These are phyloP conservation scores for Acestrorhynchus altus DNA, from an alignment of 2,797 vertebrate genomes.

Conservation along the genomic window DNA sequence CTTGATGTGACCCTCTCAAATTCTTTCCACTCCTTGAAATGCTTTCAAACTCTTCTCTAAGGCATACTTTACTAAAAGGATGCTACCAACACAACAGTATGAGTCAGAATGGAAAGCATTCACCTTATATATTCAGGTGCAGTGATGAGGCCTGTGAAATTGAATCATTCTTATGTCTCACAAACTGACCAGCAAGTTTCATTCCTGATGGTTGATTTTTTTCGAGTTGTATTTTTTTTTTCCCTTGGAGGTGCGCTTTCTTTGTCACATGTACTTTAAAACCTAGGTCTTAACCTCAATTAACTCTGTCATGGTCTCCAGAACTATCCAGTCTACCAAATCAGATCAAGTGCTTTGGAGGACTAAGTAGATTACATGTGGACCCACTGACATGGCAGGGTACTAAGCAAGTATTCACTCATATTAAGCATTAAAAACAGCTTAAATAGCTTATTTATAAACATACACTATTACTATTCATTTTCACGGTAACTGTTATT, in stretches of 20 bases:
- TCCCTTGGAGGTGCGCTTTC: neutral
- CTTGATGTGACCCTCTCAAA: no score
- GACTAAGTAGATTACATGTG: conserved; percentile 19
- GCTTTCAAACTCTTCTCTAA: no score
- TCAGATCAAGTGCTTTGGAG: conserved; percentile 15
- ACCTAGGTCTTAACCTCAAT: neutral
- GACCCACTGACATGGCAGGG: neutral
- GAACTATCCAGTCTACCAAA: neutral
- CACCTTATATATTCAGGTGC: no score
- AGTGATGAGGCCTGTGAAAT: no score
- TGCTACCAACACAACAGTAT: no score
- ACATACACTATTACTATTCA: neutral
- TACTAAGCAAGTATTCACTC: conserved; percentile 10
- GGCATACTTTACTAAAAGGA: no score
- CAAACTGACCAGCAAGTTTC: no score
- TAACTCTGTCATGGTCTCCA: neutral
- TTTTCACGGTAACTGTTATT: conserved; percentile 3
- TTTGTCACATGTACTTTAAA: neutral
- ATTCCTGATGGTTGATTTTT: no score
- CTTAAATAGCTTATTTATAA: neutral
- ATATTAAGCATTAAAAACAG: conserved; percentile 9
- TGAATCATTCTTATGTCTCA: no score
- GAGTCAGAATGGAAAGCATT: no score
- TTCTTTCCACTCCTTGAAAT: no score
- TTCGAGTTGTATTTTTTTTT: no score